Evolutionary conservation across 2,888 invertebrate species (phyloP).

Genomic region (Pegoplata infirma): DNA sequence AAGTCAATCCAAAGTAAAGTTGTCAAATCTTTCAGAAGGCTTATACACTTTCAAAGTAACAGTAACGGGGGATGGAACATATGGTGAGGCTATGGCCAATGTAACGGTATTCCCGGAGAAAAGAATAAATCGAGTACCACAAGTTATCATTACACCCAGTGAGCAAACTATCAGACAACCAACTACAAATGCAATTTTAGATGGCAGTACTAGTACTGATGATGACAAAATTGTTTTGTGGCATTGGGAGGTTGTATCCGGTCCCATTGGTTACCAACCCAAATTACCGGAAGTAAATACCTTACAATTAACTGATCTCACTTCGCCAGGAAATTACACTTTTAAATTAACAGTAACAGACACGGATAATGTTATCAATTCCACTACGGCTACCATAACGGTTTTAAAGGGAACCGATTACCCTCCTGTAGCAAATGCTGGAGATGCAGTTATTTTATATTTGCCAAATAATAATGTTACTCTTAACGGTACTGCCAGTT

Average conservation of each 20-base stretch:
- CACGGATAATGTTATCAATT: constrained; percentile 91
- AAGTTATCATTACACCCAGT: constrained; percentile 91
- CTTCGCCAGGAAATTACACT: constrained; percentile 92
- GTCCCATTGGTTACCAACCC: constrained; percentile 92
- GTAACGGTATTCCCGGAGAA: constrained; percentile 93
- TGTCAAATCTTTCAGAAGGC: constrained; percentile 91
- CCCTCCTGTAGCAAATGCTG: constrained; percentile 96
- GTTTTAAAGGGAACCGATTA: constrained; percentile 95
- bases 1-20: constrained; percentile 89
- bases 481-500: constrained; percentile 92
- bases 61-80: constrained; percentile 86
- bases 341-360: constrained; percentile 95
- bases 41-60: constrained; percentile 91
- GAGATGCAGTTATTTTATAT: constrained; percentile 92
- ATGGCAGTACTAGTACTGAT: constrained; percentile 88
- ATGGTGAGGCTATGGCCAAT: constrained; percentile 91
- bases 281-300: constrained; percentile 88
- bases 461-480: constrained; percentile 92
- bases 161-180: constrained; percentile 93
- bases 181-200: constrained; percentile 92
- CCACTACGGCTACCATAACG: constrained; percentile 91
- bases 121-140: constrained; percentile 89
- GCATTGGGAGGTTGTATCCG: constrained; percentile 95
- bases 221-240: constrained; percentile 92
- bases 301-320: constrained; percentile 89